phyloP scores from a whole-genome alignment of 2,888 invertebrate species.

The Agonopterix arenella region DNA sequence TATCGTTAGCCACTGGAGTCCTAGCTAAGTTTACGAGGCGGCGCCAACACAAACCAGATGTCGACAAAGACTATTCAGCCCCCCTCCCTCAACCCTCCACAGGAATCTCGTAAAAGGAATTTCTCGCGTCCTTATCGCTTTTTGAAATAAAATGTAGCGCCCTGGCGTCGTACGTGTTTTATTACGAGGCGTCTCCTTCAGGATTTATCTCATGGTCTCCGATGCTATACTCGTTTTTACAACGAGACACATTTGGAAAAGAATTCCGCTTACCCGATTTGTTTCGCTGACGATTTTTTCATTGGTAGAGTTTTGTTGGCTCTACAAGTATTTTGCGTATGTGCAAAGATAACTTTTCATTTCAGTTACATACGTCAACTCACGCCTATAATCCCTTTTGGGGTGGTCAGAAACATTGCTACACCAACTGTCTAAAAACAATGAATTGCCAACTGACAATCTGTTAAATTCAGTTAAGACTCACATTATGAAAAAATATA shows the following conservation, averaged over 20 bases:
- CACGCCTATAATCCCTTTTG: no score
- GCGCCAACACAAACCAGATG: conserved; percentile 62
- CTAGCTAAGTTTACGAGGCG: conserved; percentile 25
- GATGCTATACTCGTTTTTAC: conserved; percentile 47
- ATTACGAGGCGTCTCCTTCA: conserved; percentile 65
- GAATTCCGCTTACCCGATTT: conserved; percentile 50
- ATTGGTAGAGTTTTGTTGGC: conserved; percentile 11
- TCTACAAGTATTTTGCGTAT: not conserved
- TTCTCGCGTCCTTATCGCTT: conserved; percentile 74
- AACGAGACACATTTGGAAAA: conserved; percentile 45
- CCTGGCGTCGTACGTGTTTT: conserved; percentile 69
- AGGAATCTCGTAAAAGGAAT: conserved; percentile 72
- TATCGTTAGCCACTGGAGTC: conserved; percentile 16
- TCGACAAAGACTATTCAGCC: conserved; percentile 44
- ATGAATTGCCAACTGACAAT: no score
- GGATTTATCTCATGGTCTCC: conserved; percentile 69
- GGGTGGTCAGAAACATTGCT: no score
- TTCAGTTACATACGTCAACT: no score
- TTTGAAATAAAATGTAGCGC: conserved; percentile 74
- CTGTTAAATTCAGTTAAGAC: no score
- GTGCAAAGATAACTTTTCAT: no score
- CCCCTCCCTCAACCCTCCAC: conserved; percentile 42
- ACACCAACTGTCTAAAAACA: no score
- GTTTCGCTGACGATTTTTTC: conserved; percentile 36
- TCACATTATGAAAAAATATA: no score